These are phyloP conservation scores for Dreissena rostriformis DNA, from an alignment of 1,140 invertebrate species.

Conservation along the genomic window DNA sequence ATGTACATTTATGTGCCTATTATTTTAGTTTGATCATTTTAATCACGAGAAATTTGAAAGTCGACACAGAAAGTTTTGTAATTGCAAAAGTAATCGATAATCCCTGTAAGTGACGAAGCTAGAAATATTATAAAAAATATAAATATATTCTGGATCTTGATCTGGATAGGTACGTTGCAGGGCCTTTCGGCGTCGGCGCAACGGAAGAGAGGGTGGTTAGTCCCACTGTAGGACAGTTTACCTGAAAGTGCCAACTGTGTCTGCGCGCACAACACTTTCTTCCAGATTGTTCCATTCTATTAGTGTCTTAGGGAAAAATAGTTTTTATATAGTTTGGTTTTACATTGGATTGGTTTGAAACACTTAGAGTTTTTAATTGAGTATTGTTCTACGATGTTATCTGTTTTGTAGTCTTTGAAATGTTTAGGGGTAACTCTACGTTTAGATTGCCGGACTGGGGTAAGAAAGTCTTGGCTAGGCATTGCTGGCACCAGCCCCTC, in stretches of 20 bases:
- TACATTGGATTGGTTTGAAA: constrained; percentile 5
- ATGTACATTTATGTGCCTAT: no score
- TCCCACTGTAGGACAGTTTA: constrained; percentile 2
- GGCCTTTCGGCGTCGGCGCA: not conserved
- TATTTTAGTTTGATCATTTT: no score
- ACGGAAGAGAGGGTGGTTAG: constrained; percentile 10
- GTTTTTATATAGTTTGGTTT: not conserved
- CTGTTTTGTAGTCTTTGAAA: not conserved
- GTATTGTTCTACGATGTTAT: not conserved
- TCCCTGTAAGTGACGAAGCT: no score
- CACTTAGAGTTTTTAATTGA: not conserved
- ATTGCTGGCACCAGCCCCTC: constrained; percentile 30
- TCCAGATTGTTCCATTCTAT: constrained; percentile 17
- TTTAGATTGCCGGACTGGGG: constrained; percentile 13
- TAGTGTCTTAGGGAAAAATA: not conserved
- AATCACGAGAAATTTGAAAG: no score
- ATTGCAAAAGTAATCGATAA: no score
- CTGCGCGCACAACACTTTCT: constrained; percentile 3
- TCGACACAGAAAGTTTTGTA: no score
- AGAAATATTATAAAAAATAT: no score
- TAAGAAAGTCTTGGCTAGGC: constrained; percentile 24
- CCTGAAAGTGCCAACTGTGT: constrained; percentile 10
- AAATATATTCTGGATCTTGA: no score
- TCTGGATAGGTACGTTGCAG: constrained; percentile 25
- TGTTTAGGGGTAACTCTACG: constrained; percentile 3